Base-by-base conservation (phyloP, 1,140 invertebrate genomes). In the Trachelipus rathkii region DNA sequence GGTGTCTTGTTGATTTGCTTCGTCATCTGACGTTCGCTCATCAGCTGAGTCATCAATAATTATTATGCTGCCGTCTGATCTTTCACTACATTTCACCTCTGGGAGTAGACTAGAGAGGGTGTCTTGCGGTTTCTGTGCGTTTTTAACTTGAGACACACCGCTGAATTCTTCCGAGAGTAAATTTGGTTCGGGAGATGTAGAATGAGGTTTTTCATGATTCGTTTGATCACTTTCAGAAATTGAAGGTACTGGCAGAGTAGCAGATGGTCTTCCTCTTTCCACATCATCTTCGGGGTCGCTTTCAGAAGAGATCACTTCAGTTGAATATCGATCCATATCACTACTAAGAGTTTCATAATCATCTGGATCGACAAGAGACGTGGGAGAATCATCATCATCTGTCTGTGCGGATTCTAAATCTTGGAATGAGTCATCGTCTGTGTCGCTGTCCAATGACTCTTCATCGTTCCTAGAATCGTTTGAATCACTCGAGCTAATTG, bases 121-220 rank as follows among this genome's bases (percentile, higher is more conserved):
- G 11, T 60, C 50, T 60, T 60, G 50, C 1, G 50, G 50, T 19
- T 60, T 60, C 11, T 13, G 19, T 2, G 1, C 19, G 8, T 60
- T 60, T 4, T 60, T 60, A 15, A 19, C 11, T 19, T 60, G 50
- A 15, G 50, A 13, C 50, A 60, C 50, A 8, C 50, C 50, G 8
- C 50, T 60, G 19, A 60, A 60, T 60, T 60, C 50, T 60, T 60
- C 50, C 19, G 50, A 60, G 19, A 60, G 50, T 19, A 60, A 60
- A 60, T 60, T 19, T 19, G 50, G 50, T 60, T 60, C 50, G 4
- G 50, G 50, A 13, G 50, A 60, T 4, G 50, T 60, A 60, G 50
- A 60, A 60, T 2, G 1, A 13, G 50, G 8, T 8, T 3, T 13
- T 2, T 60, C 50, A 13, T 60, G 50, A 19, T 13, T 15, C 1